Evolutionary conservation across 2,888 invertebrate species (phyloP).

Genomic region (Ormyrus rosae): DNA sequence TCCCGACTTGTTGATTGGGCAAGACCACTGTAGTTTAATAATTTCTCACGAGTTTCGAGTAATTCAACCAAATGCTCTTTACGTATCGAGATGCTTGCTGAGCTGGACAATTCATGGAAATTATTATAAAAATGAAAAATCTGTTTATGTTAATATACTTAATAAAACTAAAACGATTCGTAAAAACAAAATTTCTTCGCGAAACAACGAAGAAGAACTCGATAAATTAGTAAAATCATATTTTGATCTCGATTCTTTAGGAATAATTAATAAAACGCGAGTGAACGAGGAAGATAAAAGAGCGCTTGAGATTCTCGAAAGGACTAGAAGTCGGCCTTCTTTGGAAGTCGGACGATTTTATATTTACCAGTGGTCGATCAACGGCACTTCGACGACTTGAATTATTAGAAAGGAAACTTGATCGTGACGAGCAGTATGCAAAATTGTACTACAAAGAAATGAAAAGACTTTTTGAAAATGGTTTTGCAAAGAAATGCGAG

Average conservation of each 20-base stretch:
- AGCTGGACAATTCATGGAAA: no score
- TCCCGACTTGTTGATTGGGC: no score
- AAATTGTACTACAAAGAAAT: not conserved
- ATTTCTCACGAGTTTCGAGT: no score
- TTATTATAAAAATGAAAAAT: no score
- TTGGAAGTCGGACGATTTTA: not conserved
- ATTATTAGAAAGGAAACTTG: not conserved
- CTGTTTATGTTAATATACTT: no score
- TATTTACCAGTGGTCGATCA: not conserved
- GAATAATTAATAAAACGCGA: not conserved
- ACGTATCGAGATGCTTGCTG: no score
- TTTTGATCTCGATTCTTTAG: conserved; percentile 4
- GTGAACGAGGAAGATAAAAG: no score
- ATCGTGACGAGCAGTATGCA: not conserved
- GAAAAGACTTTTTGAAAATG: not conserved
- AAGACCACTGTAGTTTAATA: no score
- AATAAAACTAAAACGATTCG: no score
- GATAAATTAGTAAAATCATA: not conserved
- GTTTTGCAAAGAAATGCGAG: not conserved
- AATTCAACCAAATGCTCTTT: no score
- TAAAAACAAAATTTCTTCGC: no score
- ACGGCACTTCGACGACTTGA: not conserved
- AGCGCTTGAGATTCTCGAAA: not conserved
- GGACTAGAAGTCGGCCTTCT: not conserved
- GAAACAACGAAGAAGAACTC: not conserved